phyloP scores from a whole-genome alignment of 2,113 vertebrate species.

The Caloenas nicobarica region DNA sequence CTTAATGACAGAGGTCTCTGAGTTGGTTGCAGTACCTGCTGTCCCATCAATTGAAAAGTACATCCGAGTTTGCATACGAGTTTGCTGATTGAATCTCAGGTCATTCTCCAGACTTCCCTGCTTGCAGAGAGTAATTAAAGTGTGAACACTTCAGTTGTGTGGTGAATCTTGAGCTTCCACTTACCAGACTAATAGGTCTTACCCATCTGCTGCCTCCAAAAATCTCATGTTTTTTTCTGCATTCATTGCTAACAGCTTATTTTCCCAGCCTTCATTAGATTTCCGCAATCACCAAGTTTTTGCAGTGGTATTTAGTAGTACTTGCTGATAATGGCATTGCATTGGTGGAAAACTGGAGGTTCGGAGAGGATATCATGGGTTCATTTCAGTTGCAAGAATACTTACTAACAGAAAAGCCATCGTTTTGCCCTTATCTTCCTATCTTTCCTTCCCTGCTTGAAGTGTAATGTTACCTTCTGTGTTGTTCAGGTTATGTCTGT shows the following conservation, averaged over 20 bases:
- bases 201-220: background rate
- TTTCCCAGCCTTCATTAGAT: background rate
- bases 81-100: too few relatives aligned
- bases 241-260: background rate
- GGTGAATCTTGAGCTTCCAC: background rate
- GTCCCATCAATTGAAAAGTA: too few relatives aligned
- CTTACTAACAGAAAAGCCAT: background rate
- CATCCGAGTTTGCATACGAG: too few relatives aligned
- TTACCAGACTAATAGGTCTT: background rate
- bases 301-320: background rate
- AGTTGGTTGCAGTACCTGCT: too few relatives aligned
- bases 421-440: background rate
- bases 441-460: background rate
- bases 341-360: background rate
- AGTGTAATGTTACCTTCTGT: background rate
- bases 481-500: background rate
- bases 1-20: too few relatives aligned
- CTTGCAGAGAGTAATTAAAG: too few relatives aligned
- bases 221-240: background rate
- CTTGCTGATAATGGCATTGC: background rate
- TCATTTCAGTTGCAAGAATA: background rate
- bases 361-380: background rate
- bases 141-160: background rate
- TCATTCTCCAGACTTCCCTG: too few relatives aligned
- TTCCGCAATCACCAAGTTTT: background rate